Base-by-base conservation (phyloP, 2,797 vertebrate species). In the Anniella stebbinsi region DNA sequence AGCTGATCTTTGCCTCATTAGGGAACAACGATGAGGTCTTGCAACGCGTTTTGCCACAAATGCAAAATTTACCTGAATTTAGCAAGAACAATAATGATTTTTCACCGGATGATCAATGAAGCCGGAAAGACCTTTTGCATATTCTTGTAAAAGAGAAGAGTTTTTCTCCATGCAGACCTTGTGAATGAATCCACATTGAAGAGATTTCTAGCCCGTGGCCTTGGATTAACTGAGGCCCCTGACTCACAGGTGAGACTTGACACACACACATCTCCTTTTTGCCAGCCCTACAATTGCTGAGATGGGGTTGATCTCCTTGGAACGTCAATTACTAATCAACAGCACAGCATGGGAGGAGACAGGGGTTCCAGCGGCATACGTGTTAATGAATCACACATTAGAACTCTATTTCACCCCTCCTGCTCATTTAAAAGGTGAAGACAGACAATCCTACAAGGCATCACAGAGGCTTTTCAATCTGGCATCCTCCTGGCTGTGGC, bases 381-480 rank as follows among this genome's bases (percentile, higher is more conserved):
- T 89, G 91, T 89, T 92, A 92, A 92, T 92, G 91, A 92, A 84
- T 87, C 88, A 78, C 91, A 92, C 91, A 84, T 92, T 87, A 84
- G 63, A 92, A 80, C 80, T 87, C 84, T 83, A 33, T 87, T 82
- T 18, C 18, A 11, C 72, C 12, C 70, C 60, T 45, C 13, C 38
- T 73, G 48, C 73, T 78, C 84, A 72, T 86, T 92, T 89, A 78
- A 87, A 92, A 88, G 66, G 91, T 87, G 84, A 89, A 76, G 91
- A 87, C 72, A 78, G 73, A 73, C n/a, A 87, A 84, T 33, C 18
- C 63, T 89, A 84, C 73, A 72, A 89, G 72, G 88, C 70, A 83
- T 87, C 51, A 36, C 87, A 89, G 67, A 38, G 51, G n/a, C 60
- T 48, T 30, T n/a, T 13, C 73, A 18, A 66, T n/a, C 87, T 83